These are phyloP conservation scores for Agriopis marginaria DNA, from an alignment of 2,888 invertebrate species.

Conservation along the genomic window DNA sequence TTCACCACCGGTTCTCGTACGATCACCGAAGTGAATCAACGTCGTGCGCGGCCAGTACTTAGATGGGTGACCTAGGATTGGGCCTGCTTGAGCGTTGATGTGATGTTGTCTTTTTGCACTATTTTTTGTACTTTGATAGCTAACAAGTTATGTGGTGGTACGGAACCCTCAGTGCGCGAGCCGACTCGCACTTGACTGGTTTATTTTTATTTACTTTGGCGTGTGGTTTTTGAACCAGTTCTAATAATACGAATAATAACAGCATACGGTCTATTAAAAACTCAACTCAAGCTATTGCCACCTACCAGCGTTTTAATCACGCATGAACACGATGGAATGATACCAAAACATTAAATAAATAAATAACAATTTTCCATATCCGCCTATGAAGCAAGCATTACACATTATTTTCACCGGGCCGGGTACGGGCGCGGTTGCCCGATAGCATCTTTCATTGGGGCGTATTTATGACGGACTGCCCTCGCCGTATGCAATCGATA, in stretches of 20 bases:
- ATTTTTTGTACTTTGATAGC: too few relatives aligned
- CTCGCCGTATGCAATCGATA: conserved; percentile 67
- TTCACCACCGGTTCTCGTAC: too few relatives aligned
- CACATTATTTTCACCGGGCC: conserved; percentile 62
- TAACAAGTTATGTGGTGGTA: too few relatives aligned
- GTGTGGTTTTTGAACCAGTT: too few relatives aligned
- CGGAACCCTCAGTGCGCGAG: too few relatives aligned
- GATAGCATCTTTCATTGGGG: conserved; percentile 82
- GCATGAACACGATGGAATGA: conserved; percentile 1
- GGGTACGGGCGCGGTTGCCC: conserved; percentile 69
- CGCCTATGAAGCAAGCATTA: conserved; percentile 24
- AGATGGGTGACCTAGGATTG: too few relatives aligned
- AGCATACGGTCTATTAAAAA: not conserved
- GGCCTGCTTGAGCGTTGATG: too few relatives aligned
- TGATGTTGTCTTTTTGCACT: too few relatives aligned
- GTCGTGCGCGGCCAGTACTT: too few relatives aligned
- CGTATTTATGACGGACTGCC: conserved; percentile 62
- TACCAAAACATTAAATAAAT: conserved; percentile 15
- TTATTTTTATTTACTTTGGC: too few relatives aligned
- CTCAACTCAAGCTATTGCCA: not conserved
- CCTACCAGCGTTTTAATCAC: not conserved
- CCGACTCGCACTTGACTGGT: too few relatives aligned
- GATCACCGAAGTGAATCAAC: too few relatives aligned
- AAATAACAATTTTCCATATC: conserved; percentile 25
- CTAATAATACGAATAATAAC: not conserved